A percentile compares a stretch with the other conserved stretches of the same genome.
Conservation (phyloP, 1,140 invertebrate species). For the Antheraea mylitta region DNA sequence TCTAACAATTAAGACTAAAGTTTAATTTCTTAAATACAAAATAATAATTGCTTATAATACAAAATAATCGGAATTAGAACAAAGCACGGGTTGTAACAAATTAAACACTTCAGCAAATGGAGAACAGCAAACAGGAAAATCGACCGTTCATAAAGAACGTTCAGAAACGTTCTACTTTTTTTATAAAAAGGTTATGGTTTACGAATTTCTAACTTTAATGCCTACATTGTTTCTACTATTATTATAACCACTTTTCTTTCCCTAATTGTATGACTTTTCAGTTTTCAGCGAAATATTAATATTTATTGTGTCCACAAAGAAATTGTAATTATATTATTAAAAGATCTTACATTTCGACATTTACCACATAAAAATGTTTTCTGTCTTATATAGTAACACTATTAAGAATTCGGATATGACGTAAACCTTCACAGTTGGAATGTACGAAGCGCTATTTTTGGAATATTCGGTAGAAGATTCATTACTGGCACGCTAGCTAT, state of each 20-base stretch:
- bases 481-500: slow-evolving; percentile 57
- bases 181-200: too few species aligned
- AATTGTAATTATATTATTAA: not conserved
- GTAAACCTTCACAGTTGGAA: slow-evolving; percentile 32
- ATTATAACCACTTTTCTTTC: not conserved
- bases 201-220: not conserved
- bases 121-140: slow-evolving; percentile 78
- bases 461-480: slow-evolving; percentile 38
- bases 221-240: not conserved
- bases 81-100: slow-evolving; percentile 67
- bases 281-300: too few species aligned
- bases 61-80: slow-evolving; percentile 67
- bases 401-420: slow-evolving; percentile 52
- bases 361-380: slow-evolving; percentile 4
- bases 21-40: slow-evolving; percentile 67
- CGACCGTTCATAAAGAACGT: slow-evolving; percentile 74
- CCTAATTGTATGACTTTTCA: not conserved
- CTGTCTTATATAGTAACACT: slow-evolving; percentile 45
- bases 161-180: slow-evolving; percentile 51
- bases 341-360: not conserved
- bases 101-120: slow-evolving; percentile 72
- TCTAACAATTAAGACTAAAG: slow-evolving; percentile 52
- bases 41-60: slow-evolving; percentile 75
- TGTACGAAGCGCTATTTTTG: slow-evolving; percentile 72
- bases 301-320: too few species aligned